Evolutionary conservation across 2,113 vertebrate genomes (phyloP).

Genomic region (Gnathonemus echidnorhynchus): DNA sequence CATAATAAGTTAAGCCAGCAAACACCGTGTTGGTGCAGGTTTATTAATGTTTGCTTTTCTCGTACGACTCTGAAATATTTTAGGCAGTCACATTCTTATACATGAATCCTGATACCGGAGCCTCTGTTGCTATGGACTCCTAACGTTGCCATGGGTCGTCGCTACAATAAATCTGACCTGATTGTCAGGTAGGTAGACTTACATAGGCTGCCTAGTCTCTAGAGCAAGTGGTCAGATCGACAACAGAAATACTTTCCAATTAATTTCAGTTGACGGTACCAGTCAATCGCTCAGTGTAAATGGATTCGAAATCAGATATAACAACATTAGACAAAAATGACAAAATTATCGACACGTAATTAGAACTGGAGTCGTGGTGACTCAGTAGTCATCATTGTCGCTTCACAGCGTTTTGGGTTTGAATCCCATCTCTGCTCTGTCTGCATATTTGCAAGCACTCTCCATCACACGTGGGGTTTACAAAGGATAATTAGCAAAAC

Average conservation of each 20-base stretch:
- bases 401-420: neutral
- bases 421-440: neutral
- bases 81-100: conserved; percentile 47
- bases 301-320: neutral
- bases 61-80: neutral
- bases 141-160: conserved; percentile 57
- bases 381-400: neutral
- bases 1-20: conserved; percentile 42
- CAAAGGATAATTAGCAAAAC: neutral
- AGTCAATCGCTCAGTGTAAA: neutral
- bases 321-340: neutral
- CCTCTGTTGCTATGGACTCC: conserved; percentile 41
- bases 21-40: neutral
- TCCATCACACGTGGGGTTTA: neutral
- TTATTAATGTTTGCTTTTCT: neutral
- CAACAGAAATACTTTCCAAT: conserved; percentile 20
- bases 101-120: conserved; percentile 14
- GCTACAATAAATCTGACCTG: conserved; percentile 64
- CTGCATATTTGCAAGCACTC: neutral
- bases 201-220: neutral
- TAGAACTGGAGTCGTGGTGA: neutral
- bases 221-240: neutral
- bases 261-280: neutral
- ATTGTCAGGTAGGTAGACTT: conserved; percentile 16
- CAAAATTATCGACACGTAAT: neutral